Conservation (phyloP, 2,113 vertebrate genomes). For the Gopherus flavomarginatus region DNA sequence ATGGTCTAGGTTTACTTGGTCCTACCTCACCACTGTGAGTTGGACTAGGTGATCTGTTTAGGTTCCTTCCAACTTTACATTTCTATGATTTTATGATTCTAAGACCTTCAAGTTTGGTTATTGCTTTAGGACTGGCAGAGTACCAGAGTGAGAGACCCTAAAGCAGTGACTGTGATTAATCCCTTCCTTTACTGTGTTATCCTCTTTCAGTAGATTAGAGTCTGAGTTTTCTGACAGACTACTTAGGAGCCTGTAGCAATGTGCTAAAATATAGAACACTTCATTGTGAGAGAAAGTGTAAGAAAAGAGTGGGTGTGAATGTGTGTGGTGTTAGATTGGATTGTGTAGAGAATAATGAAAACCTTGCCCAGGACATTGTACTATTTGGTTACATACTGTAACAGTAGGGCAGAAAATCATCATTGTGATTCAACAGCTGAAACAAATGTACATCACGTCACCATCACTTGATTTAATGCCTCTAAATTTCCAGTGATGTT, state of each 20-base stretch:
- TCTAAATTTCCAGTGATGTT: not conserved
- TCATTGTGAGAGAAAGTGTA: not conserved
- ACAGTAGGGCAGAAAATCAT: not conserved
- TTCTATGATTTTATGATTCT: too few species aligned
- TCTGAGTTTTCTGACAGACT: not conserved
- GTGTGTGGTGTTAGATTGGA: not conserved
- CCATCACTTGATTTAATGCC: not conserved
- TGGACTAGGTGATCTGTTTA: too few species aligned
- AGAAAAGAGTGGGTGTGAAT: not conserved
- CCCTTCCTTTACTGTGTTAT: not conserved
- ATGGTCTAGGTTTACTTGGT: too few species aligned
- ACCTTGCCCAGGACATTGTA: not conserved
- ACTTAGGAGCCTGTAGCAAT: not conserved
- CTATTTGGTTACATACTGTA: not conserved
- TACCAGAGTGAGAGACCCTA: not conserved
- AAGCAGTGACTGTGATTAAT: not conserved
- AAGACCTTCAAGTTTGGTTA: constrained; percentile 15
- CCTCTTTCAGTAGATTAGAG: not conserved
- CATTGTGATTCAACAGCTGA: not conserved
- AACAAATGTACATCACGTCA: not conserved
- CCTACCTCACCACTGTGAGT: too few species aligned
- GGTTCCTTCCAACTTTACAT: too few species aligned
- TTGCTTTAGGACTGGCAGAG: not conserved
- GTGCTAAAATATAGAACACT: not conserved
- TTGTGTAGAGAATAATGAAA: constrained; percentile 10